These are phyloP conservation scores for Scaptomyza parva DNA, from an alignment of 2,888 invertebrate genomes.

Conservation along the genomic window DNA sequence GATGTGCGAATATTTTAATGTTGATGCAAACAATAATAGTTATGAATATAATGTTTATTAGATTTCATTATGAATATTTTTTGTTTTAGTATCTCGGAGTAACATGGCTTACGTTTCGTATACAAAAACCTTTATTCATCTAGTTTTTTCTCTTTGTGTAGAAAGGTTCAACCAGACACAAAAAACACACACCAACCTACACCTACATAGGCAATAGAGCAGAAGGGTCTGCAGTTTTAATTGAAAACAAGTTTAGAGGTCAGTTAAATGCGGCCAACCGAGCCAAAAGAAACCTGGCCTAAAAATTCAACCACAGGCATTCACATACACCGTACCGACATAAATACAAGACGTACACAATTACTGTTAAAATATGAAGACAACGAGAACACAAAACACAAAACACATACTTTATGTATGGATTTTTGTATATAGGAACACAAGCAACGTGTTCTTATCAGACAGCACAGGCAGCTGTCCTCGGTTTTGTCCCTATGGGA, in stretches of 20 bases:
- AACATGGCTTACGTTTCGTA: too few species aligned
- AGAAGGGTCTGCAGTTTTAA: constrained; percentile 60
- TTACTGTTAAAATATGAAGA: constrained; percentile 62
- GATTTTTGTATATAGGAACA: not conserved
- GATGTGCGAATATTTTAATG: too few species aligned
- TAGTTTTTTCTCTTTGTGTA: too few species aligned
- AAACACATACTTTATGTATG: constrained; percentile 14
- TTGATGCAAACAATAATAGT: too few species aligned
- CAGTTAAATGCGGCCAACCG: constrained; percentile 57
- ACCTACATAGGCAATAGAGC: constrained; percentile 20
- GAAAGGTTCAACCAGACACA: constrained; percentile 54
- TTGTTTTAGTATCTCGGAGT: too few species aligned
- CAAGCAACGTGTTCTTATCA: constrained; percentile 46
- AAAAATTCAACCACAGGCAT: constrained; percentile 36
- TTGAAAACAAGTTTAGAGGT: constrained; percentile 78
- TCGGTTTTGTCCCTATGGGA: constrained; percentile 14
- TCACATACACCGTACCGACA: not conserved
- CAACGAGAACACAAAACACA: constrained; percentile 50
- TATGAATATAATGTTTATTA: too few species aligned
- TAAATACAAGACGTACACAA: constrained; percentile 22
- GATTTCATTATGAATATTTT: too few species aligned
- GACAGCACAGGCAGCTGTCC: constrained; percentile 35
- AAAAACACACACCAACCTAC: constrained; percentile 18
- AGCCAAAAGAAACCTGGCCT: constrained; percentile 34
- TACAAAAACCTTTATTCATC: too few species aligned